Evolutionary conservation across 2,113 vertebrate species (phyloP).

Genomic region (Malurus elegans): DNA sequence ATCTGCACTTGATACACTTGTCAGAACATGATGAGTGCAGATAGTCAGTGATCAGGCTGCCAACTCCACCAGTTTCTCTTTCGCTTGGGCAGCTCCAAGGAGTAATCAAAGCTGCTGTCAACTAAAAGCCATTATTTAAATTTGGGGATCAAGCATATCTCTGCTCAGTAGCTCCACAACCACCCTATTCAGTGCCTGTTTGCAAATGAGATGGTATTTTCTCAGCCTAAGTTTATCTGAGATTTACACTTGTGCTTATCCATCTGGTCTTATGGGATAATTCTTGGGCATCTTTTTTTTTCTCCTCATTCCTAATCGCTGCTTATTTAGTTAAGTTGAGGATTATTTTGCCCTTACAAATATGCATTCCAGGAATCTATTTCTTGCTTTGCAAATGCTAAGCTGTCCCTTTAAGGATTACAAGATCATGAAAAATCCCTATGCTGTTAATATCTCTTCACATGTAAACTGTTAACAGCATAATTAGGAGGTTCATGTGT

Average conservation of each 20-base stretch:
- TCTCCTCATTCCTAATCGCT: not conserved
- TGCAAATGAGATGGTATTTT: slow-evolving; percentile 1
- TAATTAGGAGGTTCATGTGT: not conserved
- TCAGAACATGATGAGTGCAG: not conserved
- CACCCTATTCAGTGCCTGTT: not conserved
- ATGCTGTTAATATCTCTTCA: not conserved
- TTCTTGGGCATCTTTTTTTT: slow-evolving; percentile 5
- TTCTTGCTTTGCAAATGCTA: not conserved
- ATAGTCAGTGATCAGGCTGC: not conserved
- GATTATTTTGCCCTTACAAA: not conserved
- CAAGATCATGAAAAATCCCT: not conserved
- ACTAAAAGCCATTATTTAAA: not conserved
- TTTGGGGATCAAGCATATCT: not conserved
- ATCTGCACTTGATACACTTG: slow-evolving; percentile 40
- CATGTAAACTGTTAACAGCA: not conserved
- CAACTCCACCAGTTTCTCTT: not conserved
- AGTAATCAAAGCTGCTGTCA: slow-evolving; percentile 25
- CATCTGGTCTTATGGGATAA: not conserved
- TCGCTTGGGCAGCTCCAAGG: not conserved
- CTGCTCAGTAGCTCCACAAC: not conserved
- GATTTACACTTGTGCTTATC: not conserved
- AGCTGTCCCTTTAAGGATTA: not conserved
- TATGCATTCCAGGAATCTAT: not conserved
- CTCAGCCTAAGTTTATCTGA: slow-evolving; percentile 11
- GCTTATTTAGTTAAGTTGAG: not conserved